Base-by-base conservation (phyloP, 2,888 invertebrate genomes). In the Oscheius sp. region DNA sequence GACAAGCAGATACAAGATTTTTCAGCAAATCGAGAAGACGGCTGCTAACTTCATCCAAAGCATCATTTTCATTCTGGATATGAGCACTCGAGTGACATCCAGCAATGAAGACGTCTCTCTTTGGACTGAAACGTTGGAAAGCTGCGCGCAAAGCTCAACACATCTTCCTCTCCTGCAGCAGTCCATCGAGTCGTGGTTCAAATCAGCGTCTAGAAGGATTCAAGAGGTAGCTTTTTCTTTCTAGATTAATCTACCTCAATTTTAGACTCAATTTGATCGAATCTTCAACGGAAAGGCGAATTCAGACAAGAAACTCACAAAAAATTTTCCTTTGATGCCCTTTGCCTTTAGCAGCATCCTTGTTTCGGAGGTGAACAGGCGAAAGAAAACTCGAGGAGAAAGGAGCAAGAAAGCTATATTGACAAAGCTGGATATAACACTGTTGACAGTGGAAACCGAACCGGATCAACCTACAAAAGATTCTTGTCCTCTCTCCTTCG, bases 341-440 rank as follows among this genome's bases (percentile, higher is more conserved):
- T 62, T 62, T 62, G 62, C 62, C 5, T 62, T 62, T n/a, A 62
- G 62, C 47, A 62, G 62, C 29, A 42, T 62, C 5, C 42, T 62
- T 37, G 21, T 62, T 42, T 62, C 62, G n/a, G 47, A 62, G 29
- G 62, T 62, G 13, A 62, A 62, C 29, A 42, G n/a, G 29, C 37
- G 62, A n/a, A 62, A 47, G 42, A 62, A 37, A 47, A 47, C 4
- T 11, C 4, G 62, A 5, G 62, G 42, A 35, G 47, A 62, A 3
- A 62, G 58, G 11, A 13, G 47, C n/a, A 62, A 62, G n/a, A 37
- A 62, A 42, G 62, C 62, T n/a, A 62, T 62, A 9, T 4, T n/a
- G 37, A 62, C 62, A 11, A 62, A 42, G 47, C n/a, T 62, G 47
- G 2, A 62, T n/a, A 3, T 62, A 7, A 29, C 7, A 3, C 9